Evolutionary conservation across 1,140 invertebrate species (phyloP).

Genomic region (Pachypsylla venusta): DNA sequence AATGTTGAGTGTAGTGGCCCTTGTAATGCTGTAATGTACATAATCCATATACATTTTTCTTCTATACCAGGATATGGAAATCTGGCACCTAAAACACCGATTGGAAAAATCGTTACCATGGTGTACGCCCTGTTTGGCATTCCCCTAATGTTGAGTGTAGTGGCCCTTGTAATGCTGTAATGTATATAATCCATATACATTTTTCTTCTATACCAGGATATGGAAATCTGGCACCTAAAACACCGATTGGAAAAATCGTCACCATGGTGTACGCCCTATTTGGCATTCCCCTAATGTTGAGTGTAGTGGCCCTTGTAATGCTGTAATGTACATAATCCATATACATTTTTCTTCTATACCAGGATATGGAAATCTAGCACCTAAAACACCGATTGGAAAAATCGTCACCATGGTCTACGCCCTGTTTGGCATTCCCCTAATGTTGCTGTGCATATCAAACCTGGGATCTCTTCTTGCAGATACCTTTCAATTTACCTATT

Average conservation of each 20-base stretch:
- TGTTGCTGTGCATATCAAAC: conserved; percentile 72
- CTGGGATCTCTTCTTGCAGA: conserved; percentile 64
- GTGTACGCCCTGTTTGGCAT: conserved; percentile 71
- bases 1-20: too few relatives aligned
- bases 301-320: too few relatives aligned
- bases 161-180: too few relatives aligned
- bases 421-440: conserved; percentile 64
- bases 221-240: conserved; percentile 62
- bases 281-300: conserved; percentile 71
- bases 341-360: conserved; percentile 24
- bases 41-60: too few relatives aligned
- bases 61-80: conserved; percentile 72
- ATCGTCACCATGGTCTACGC: conserved; percentile 78
- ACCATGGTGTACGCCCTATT: conserved; percentile 73
- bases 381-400: conserved; percentile 59
- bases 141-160: conserved; percentile 69
- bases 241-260: conserved; percentile 55
- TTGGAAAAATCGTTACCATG: conserved; percentile 70
- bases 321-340: neutral
- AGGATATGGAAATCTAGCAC: conserved; percentile 67
- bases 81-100: conserved; percentile 54
- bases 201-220: too few relatives aligned
- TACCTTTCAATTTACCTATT: conserved; percentile 52
- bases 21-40: too few relatives aligned
- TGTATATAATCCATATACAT: too few relatives aligned